Evolutionary conservation across 1,140 invertebrate genomes (phyloP), one percentile per base, ranked within the genome.

Genomic region (Streblospio benedicti): DNA sequence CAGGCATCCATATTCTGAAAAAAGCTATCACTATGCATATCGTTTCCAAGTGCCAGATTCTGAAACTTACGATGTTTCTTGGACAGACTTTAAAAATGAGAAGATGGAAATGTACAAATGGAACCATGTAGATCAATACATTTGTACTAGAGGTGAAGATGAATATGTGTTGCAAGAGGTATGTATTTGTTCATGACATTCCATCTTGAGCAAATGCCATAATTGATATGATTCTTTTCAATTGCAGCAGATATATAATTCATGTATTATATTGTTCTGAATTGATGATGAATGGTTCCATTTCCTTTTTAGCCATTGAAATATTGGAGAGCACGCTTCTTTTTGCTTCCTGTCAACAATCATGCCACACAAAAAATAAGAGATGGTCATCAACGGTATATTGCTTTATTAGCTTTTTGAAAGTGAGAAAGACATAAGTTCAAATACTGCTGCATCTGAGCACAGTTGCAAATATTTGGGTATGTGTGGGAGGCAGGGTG

Each of bases 91-190:
- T 74, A 88, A 86, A 12, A 93, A 91, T 0, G 92, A 97, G 76
- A 92, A 93, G 70, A 77, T 97, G 25, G 93, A 97, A 79, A 93
- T 89, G 70, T 97, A 92, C 70, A 96, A 95, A 76, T 98, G 94
- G 94, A 97, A 97, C 80, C 93, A 93, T 41, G 83, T 97, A 76
- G 93, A 97, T 78, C 89, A 96, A 75, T 97, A 97, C 72, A 92
- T 97, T 59, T 95, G 91, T 72, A 91, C 90, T 0, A 80, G 89
- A 49, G 92, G 93, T 4, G 91, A 95, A 73, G 89, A 86, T 0
- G 91, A 94, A 72, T 93, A 90, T 77, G 80, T 85, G 28, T 80
- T 95, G 23, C 85, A 86, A 64, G 90, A 93, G 81, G 89, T 90
- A 72, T 72, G 61, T 66, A n/a, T n/a, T n/a, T n/a, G 53, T 31